Base-by-base conservation (phyloP, 2,113 vertebrate species). In the Macrotus californicus region DNA sequence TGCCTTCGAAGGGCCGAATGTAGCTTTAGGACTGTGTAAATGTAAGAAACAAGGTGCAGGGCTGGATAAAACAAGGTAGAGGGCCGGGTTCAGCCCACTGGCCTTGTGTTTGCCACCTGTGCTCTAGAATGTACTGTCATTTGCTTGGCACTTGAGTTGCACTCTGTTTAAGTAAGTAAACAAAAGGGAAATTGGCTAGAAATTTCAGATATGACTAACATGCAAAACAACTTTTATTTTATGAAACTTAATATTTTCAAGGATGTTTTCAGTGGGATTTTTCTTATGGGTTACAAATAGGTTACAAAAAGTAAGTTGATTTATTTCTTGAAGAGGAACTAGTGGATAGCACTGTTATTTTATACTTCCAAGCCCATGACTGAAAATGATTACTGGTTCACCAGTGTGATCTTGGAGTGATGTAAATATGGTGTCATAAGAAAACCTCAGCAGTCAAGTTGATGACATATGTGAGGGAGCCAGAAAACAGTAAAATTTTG, bases 221-320 rank as follows among this genome's bases (percentile, higher is more conserved):
- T 93, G 34, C 21, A 77, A 95, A 94, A 34, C 66, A 95, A n/a
- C 43, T 79, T 96, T 87, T 64, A 52, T 91, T 95, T 96, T 90
- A 48, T 77, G 67, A 72, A 83, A 66, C 15, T 67, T 67, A 82
- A 56, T 61, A 52, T 89, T 96, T 93, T 80, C 64, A 86, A 85
- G 95, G 29, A 13, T 95, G 56, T 86, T 87, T 94, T 12, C 34
- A 94, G 24, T 95, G 90, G 39, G 61, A 85, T 24, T 90, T 91
- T 91, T 91, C 72, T 91, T n/a, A 54, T 5, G 46, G 21, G 19
- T 93, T 88, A 85, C 29, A 81, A 94, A 46, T 87, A 70, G 69
- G 7, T 81, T 83, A 56, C 88, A 86, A 94, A 89, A 91, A 52
- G 29, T 21, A 87, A 69, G 72, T n/a, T 52, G 54, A 43, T 29